Evolutionary conservation across 2,888 invertebrate genomes (phyloP).

Genomic region (Plebejus anna): DNA sequence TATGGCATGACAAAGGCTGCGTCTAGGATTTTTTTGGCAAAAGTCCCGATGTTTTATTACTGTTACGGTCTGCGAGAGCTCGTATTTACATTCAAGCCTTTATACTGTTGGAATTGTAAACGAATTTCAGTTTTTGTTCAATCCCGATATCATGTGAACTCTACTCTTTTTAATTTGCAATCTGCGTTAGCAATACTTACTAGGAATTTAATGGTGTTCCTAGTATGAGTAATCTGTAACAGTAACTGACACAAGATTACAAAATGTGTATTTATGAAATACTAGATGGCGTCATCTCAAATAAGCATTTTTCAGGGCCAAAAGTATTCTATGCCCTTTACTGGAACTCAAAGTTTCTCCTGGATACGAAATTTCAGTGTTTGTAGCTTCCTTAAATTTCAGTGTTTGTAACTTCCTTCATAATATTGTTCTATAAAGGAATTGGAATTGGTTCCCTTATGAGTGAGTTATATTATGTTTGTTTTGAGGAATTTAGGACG

Average conservation of each 20-base stretch:
- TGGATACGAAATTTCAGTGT: too few relatives aligned
- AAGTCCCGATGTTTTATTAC: constrained; percentile 28
- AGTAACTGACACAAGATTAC: too few relatives aligned
- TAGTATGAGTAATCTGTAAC: too few relatives aligned
- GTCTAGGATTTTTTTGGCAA: constrained; percentile 28
- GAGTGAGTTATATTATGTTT: not conserved
- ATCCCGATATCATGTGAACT: constrained; percentile 4
- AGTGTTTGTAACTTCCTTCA: not conserved
- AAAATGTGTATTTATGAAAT: too few relatives aligned
- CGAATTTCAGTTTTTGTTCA: constrained; percentile 1
- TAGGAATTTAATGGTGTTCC: not conserved
- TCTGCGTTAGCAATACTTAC: not conserved
- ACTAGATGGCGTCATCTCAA: too few relatives aligned
- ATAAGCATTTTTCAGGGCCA: too few relatives aligned
- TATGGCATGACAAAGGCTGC: constrained; percentile 27
- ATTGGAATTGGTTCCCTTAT: not conserved
- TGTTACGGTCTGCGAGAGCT: not conserved
- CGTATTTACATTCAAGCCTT: constrained; percentile 17
- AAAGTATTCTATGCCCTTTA: too few relatives aligned
- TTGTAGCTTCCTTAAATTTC: too few relatives aligned
- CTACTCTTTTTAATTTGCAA: not conserved
- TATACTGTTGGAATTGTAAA: constrained; percentile 20
- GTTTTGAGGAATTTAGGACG: not conserved
- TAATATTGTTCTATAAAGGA: not conserved
- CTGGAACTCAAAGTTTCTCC: too few relatives aligned